Evolutionary conservation across 2,113 vertebrate species (phyloP).

Genomic region (Cavia aperea): DNA sequence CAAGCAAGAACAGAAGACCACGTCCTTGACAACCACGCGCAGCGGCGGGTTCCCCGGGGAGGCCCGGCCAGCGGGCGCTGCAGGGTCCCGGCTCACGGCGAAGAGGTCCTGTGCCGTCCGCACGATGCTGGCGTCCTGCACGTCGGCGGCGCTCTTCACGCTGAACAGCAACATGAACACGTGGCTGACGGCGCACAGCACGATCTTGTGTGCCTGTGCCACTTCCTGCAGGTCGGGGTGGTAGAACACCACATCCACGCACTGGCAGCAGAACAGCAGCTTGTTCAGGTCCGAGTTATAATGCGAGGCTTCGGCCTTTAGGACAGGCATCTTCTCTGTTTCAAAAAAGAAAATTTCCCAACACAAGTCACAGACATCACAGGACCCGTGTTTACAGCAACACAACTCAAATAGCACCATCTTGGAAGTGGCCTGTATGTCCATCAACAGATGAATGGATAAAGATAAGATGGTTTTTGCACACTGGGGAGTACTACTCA

Average conservation of each 20-base stretch:
- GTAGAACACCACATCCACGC: constrained; percentile 90
- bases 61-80: constrained; percentile 49
- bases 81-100: constrained; percentile 65
- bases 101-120: constrained; percentile 80
- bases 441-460: not conserved
- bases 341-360: constrained; percentile 35
- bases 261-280: constrained; percentile 89
- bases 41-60: constrained; percentile 76
- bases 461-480: not conserved
- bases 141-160: constrained; percentile 76
- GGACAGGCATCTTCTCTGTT: constrained; percentile 89
- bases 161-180: constrained; percentile 92
- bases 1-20: constrained; percentile 85
- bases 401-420: not conserved
- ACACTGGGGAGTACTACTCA: not conserved
- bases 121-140: constrained; percentile 77
- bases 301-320: constrained; percentile 88
- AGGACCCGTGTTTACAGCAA: not conserved
- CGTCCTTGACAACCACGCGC: constrained; percentile 90
- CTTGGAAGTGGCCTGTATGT: not conserved
- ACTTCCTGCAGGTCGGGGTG: constrained; percentile 80
- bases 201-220: constrained; percentile 89
- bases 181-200: constrained; percentile 89
- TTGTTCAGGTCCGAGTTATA: constrained; percentile 90
- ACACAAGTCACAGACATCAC: not conserved